Percentiles rank a stretch among this genome's conserved stretches.
phyloP scores from a whole-genome alignment of 2,888 invertebrate genomes.

The Leucophenga montana region DNA sequence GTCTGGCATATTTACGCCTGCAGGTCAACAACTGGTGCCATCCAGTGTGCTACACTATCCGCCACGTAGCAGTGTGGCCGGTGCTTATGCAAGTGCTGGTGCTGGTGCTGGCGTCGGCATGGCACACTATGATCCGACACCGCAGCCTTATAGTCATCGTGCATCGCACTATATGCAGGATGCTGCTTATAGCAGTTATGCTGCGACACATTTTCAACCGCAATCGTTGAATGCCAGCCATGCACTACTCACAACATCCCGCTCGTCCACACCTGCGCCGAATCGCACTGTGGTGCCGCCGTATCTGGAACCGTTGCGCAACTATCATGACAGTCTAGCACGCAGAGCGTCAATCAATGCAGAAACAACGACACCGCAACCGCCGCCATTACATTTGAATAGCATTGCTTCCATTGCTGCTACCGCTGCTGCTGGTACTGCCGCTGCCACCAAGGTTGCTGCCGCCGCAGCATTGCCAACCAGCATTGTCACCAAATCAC shows the following conservation, averaged over 20 bases:
- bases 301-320: conserved; percentile 53
- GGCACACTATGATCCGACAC: conserved; percentile 51
- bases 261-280: conserved; percentile 56
- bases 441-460: neutral
- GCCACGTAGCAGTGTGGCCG: conserved; percentile 17
- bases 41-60: conserved; percentile 68
- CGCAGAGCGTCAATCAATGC: neutral
- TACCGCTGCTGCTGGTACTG: neutral
- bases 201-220: conserved; percentile 5
- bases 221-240: conserved; percentile 1
- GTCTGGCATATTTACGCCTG: conserved; percentile 59
- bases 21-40: conserved; percentile 63
- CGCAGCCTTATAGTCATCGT: conserved; percentile 47
- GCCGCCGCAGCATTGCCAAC: neutral
- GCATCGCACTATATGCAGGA: no score
- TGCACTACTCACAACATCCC: conserved; percentile 43
- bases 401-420: conserved; percentile 38
- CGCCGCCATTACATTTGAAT: neutral
- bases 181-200: neutral
- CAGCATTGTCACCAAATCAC: conserved; percentile 9
- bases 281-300: conserved; percentile 59
- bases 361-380: neutral
- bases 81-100: conserved; percentile 20
- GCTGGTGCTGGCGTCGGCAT: neutral
- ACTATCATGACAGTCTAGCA: conserved; percentile 31